Evolutionary conservation across 2,888 invertebrate species (phyloP).

Genomic region (Latrodectus hesperus): DNA sequence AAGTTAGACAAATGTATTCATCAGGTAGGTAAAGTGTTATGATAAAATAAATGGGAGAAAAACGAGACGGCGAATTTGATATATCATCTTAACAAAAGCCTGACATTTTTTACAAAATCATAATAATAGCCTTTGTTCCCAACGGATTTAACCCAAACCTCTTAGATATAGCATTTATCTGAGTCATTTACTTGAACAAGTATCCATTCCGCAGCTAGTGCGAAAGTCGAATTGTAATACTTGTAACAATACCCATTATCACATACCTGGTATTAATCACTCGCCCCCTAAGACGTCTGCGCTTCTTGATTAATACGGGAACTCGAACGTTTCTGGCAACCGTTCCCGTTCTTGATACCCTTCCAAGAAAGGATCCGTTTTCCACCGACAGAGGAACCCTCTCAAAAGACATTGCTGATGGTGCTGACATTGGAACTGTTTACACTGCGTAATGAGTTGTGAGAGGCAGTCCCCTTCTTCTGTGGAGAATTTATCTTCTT

Average conservation of each 20-base stretch:
- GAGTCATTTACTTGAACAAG: background rate
- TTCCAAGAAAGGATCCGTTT: conserved; percentile 54
- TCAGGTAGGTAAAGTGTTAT: too few relatives aligned
- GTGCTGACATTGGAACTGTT: conserved; percentile 62
- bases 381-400: conserved; percentile 17
- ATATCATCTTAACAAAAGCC: too few relatives aligned
- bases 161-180: background rate
- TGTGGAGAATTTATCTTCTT: conserved; percentile 57
- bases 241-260: conserved; percentile 18
- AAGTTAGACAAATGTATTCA: too few relatives aligned
- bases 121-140: too few relatives aligned
- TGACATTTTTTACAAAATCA: too few relatives aligned
- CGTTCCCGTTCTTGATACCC: conserved; percentile 39
- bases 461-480: conserved; percentile 17
- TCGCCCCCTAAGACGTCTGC: background rate
- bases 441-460: conserved; percentile 65
- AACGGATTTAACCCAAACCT: background rate
- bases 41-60: too few relatives aligned
- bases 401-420: conserved; percentile 39
- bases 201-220: conserved; percentile 22
- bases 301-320: conserved; percentile 23
- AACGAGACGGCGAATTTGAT: too few relatives aligned
- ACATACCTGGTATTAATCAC: conserved; percentile 35
- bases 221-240: conserved; percentile 29
- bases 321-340: conserved; percentile 17